These are phyloP conservation scores for Melanerpes formicivorus DNA, from an alignment of 2,113 vertebrate genomes.

Conservation along the genomic window DNA sequence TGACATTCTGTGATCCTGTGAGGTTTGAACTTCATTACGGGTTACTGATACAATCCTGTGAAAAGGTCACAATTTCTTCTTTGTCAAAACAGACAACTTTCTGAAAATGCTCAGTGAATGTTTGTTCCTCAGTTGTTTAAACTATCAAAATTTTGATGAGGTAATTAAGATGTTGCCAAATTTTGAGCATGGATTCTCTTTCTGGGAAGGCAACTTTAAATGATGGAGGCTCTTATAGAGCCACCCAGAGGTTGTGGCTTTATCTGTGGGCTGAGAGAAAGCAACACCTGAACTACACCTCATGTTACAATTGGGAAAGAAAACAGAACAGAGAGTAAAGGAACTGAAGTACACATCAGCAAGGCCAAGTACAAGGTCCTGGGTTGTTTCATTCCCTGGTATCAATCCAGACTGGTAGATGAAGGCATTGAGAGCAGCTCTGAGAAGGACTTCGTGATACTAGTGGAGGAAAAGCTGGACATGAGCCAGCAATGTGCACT, in stretches of 20 bases:
- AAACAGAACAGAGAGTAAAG: background rate
- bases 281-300: background rate
- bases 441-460: background rate
- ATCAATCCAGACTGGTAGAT: background rate
- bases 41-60: accelerated
- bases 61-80: background rate
- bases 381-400: background rate
- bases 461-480: too few relatives aligned
- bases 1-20: too few relatives aligned
- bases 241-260: background rate
- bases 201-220: background rate
- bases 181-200: accelerated
- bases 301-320: background rate
- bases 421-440: background rate
- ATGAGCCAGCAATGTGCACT: too few relatives aligned
- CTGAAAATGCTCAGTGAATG: background rate
- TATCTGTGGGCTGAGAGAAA: background rate
- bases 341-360: background rate
- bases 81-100: background rate
- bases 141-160: accelerated
- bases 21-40: background rate
- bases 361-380: background rate
- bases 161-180: background rate
- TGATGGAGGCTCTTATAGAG: background rate
- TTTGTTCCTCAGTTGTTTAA: background rate